phyloP scores from a whole-genome alignment of 2,888 invertebrate genomes.

The Sminthurinus aureus region DNA sequence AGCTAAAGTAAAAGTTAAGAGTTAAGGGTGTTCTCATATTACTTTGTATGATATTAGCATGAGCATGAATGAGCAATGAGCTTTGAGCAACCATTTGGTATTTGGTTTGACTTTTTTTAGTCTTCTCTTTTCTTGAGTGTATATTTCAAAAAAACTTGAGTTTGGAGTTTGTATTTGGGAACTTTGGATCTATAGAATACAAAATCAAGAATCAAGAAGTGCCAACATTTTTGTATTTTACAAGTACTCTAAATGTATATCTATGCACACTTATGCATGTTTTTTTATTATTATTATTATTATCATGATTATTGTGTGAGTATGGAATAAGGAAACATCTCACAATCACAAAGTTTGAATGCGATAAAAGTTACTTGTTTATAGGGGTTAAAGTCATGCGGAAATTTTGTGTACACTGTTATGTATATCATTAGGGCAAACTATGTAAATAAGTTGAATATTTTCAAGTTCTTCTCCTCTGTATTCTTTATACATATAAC shows the following conservation, averaged over 20 bases:
- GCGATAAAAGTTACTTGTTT: not conserved
- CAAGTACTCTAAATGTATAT: too few relatives aligned
- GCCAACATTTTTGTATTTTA: too few relatives aligned
- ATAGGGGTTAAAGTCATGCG: not conserved
- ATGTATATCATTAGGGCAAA: not conserved
- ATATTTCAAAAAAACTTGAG: not conserved
- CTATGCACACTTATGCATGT: too few relatives aligned
- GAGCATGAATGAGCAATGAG: not conserved
- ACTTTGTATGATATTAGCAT: not conserved
- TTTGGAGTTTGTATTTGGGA: not conserved
- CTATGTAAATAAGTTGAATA: not conserved
- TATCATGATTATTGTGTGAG: not conserved
- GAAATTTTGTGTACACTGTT: not conserved
- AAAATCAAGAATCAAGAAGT: too few relatives aligned
- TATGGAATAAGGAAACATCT: not conserved
- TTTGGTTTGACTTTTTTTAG: too few relatives aligned
- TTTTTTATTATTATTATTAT: too few relatives aligned
- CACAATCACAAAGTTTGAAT: not conserved
- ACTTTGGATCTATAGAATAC: not conserved
- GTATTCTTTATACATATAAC: not conserved
- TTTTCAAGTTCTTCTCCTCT: not conserved
- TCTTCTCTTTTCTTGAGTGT: not conserved
- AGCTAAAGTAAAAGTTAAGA: not conserved
- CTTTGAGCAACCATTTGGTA: not conserved
- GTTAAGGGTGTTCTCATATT: not conserved